A percentile compares a stretch with the other conserved stretches of the same genome.
phyloP scores from a whole-genome alignment of 35 echinoderm and acorn worm genomes.

The Acanthaster planci region DNA sequence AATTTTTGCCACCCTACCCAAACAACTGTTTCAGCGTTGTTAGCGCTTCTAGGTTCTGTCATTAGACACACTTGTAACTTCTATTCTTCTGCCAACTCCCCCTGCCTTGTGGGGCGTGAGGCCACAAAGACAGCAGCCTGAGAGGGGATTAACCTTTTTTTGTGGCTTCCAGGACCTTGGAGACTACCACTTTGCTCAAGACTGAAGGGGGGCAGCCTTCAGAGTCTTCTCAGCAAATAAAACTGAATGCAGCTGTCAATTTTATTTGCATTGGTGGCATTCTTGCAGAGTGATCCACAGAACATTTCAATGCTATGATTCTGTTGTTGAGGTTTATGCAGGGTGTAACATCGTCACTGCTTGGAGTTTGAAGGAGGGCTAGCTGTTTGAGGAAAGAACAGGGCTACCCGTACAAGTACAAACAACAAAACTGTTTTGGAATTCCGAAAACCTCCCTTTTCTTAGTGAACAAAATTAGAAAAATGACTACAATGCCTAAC shows the following conservation, averaged over 20 bases:
- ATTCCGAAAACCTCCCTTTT: too few species aligned
- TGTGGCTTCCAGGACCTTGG: background rate
- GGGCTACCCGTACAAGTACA: too few species aligned
- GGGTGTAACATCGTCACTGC: too few species aligned
- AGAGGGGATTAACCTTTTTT: background rate
- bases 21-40: background rate
- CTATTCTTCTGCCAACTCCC: background rate
- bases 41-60: background rate
- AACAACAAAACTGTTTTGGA: too few species aligned
- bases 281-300: background rate
- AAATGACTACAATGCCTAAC: too few species aligned
- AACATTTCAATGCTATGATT: too few species aligned
- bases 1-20: background rate
- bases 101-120: background rate
- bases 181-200: background rate
- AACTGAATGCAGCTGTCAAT: background rate
- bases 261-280: slow-evolving; percentile 24
- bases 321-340: too few species aligned
- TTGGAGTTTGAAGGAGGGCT: too few species aligned
- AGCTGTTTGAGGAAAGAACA: too few species aligned
- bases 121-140: background rate
- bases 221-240: slow-evolving; percentile 1
- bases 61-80: slow-evolving; percentile 9
- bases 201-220: background rate
- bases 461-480: too few species aligned